Percentiles rank a stretch among this genome's conserved stretches.
phyloP scores from a whole-genome alignment of 2,113 vertebrate species.

The Panthera tigris region DNA sequence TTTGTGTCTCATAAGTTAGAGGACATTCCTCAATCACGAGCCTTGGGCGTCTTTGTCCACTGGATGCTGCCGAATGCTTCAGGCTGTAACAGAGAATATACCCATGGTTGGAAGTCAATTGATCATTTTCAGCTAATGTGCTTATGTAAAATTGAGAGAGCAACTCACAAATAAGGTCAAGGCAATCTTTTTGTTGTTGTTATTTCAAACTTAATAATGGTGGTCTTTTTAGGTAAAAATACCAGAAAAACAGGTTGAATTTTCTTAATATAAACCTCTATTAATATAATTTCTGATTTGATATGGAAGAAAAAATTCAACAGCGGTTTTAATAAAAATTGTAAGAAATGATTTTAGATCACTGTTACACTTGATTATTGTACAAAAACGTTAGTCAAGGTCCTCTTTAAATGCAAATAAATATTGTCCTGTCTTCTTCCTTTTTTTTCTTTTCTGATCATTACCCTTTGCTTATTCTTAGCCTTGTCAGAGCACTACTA shows the following conservation, averaged over 20 bases:
- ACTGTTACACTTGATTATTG: not conserved
- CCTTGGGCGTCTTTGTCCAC: slow-evolving; percentile 88
- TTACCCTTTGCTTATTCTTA: not conserved
- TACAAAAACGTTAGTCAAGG: not conserved
- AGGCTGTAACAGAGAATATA: slow-evolving; percentile 83
- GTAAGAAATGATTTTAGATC: slow-evolving; percentile 12
- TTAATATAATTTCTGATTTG: slow-evolving; percentile 13
- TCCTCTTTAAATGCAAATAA: not conserved
- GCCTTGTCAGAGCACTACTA: not conserved
- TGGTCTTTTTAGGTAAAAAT: not conserved
- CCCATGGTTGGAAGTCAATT: slow-evolving; percentile 61
- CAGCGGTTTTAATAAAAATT: not conserved
- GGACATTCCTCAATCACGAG: slow-evolving; percentile 97
- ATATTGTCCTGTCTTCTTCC: not conserved
- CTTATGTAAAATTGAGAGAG: not conserved
- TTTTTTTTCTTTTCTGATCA: not conserved
- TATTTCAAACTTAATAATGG: not conserved
- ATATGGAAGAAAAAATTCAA: not conserved
- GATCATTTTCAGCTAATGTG: slow-evolving; percentile 47
- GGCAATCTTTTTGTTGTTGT: slow-evolving; percentile 1
- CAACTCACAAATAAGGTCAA: slow-evolving; percentile 54
- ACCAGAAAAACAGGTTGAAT: not conserved
- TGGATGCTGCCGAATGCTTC: slow-evolving; percentile 84
- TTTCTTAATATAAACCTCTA: not conserved
- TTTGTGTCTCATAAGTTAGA: slow-evolving; percentile 89